Evolutionary conservation across 1,140 invertebrate genomes (phyloP).

Genomic region (Drosophila saltans): DNA sequence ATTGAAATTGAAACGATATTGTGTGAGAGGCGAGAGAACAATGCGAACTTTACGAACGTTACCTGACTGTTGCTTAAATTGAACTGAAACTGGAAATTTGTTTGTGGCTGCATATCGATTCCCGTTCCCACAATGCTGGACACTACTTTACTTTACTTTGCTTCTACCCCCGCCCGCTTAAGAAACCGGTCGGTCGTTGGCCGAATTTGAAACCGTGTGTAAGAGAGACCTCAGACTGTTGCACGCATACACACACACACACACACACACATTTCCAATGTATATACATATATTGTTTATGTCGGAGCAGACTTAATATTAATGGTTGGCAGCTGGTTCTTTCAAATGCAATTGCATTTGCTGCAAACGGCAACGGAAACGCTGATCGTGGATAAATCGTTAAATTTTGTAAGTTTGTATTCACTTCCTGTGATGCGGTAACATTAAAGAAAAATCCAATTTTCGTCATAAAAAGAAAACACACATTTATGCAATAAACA

Average conservation of each 20-base stretch:
- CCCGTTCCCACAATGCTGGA: slow-evolving; percentile 69
- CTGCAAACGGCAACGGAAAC: slow-evolving; percentile 32
- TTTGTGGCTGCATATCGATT: slow-evolving; percentile 57
- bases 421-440: slow-evolving; percentile 38
- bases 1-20: slow-evolving; percentile 29
- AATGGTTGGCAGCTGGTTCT: slow-evolving; percentile 63
- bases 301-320: slow-evolving; percentile 53
- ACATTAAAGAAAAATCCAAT: slow-evolving; percentile 26
- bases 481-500: slow-evolving; percentile 47
- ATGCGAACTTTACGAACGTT: slow-evolving; percentile 46
- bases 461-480: slow-evolving; percentile 57
- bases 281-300: slow-evolving; percentile 48
- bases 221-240: slow-evolving; percentile 53
- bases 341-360: slow-evolving; percentile 22
- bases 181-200: slow-evolving; percentile 70
- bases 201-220: slow-evolving; percentile 54
- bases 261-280: neutral
- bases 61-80: slow-evolving; percentile 70
- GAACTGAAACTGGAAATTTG: slow-evolving; percentile 74
- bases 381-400: slow-evolving; percentile 39
- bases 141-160: slow-evolving; percentile 13
- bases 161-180: neutral
- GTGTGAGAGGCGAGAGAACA: slow-evolving; percentile 31
- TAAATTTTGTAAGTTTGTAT: slow-evolving; percentile 16
- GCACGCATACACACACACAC: slow-evolving; percentile 28